Conservation (phyloP, 2,113 vertebrate genomes). For the Dipodomys merriami region DNA sequence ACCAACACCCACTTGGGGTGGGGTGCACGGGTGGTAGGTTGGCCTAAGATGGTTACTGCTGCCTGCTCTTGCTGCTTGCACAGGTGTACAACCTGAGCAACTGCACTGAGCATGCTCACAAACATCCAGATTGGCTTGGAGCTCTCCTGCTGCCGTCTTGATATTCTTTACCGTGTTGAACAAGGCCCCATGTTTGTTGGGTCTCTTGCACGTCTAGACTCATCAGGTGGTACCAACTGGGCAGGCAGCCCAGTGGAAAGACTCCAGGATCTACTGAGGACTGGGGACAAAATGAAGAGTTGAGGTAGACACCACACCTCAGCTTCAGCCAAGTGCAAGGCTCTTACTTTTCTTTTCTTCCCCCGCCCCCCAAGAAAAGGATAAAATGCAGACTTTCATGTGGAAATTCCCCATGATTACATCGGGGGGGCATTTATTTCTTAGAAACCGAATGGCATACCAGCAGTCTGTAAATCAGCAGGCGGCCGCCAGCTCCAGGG, state of each 20-base stretch:
- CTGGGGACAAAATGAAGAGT: not conserved
- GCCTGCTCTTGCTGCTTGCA: too few species aligned
- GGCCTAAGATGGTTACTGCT: too few species aligned
- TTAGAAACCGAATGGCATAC: not conserved
- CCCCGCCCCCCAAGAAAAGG: not conserved
- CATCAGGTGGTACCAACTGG: not conserved
- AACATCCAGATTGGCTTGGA: not conserved
- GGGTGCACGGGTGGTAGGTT: fast-evolving
- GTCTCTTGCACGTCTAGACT: too few species aligned
- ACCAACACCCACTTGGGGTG: too few species aligned
- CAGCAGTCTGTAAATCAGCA: not conserved
- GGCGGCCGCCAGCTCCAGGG: not conserved
- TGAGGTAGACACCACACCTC: fast-evolving
- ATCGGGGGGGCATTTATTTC: slow-evolving; percentile 5
- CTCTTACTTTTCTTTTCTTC: not conserved
- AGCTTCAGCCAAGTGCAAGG: not conserved
- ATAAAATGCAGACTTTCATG: not conserved
- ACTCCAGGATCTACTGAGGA: not conserved
- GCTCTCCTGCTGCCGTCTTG: not conserved
- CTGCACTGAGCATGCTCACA: too few species aligned
- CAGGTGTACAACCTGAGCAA: fast-evolving
- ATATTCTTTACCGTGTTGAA: not conserved
- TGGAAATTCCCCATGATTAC: not conserved
- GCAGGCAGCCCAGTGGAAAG: too few species aligned
- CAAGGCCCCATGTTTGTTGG: too few species aligned